Evolutionary conservation across 1,140 invertebrate genomes (phyloP).

Genomic region (Eciton burchellii): DNA sequence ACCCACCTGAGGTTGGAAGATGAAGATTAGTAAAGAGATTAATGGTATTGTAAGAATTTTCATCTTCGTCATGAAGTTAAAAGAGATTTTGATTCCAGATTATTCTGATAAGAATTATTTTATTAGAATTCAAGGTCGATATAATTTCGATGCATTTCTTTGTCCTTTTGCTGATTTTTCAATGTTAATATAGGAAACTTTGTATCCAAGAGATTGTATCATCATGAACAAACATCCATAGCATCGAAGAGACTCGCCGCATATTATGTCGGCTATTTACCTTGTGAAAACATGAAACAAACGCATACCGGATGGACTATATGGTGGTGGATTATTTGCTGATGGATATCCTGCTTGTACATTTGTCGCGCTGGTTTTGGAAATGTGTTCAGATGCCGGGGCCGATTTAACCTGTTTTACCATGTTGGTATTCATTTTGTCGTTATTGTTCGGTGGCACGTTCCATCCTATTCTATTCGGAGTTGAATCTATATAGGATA

Average conservation of each 20-base stretch:
- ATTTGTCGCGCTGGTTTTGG: slow-evolving; percentile 80
- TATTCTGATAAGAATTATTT: neutral
- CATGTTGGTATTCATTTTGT: slow-evolving; percentile 36
- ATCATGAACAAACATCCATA: no score
- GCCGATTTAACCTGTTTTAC: slow-evolving; percentile 81
- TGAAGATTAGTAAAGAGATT: neutral
- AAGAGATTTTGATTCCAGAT: no score
- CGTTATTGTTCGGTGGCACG: slow-evolving; percentile 67
- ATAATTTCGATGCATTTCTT: no score
- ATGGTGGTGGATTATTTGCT: slow-evolving; percentile 3
- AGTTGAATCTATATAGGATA: slow-evolving; percentile 69
- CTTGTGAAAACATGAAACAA: no score
- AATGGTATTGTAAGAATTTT: neutral
- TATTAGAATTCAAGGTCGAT: neutral
- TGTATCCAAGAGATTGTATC: no score
- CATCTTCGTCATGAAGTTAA: neutral
- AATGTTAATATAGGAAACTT: no score
- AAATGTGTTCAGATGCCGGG: slow-evolving; percentile 75
- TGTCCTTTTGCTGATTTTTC: no score
- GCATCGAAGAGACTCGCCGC: no score
- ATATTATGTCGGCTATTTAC: no score
- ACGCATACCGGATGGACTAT: neutral
- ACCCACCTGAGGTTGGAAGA: slow-evolving; percentile 71
- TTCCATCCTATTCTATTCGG: slow-evolving; percentile 82
- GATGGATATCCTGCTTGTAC: slow-evolving; percentile 80